Evolutionary conservation across 37 sponge, comb jelly and placozoan species (phyloP).

Genomic region (Haliclona indistincta): DNA sequence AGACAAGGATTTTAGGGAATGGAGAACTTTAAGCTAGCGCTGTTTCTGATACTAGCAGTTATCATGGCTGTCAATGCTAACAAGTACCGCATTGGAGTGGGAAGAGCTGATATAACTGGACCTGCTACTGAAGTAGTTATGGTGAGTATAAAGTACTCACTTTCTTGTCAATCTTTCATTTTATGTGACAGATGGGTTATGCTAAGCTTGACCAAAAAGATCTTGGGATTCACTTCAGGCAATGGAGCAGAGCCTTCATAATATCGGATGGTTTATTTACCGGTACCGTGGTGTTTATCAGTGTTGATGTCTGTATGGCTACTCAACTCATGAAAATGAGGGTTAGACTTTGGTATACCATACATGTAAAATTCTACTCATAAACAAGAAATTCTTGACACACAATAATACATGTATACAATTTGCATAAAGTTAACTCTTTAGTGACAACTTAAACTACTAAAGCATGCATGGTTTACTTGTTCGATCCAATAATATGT

Average conservation of each 20-base stretch:
- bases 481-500: background rate
- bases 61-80: too few relatives aligned
- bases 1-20: too few relatives aligned
- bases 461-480: background rate
- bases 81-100: conserved; percentile 63
- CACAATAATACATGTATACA: too few relatives aligned
- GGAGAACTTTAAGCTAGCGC: too few relatives aligned
- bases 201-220: conserved; percentile 48
- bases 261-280: conserved; percentile 28
- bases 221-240: conserved; percentile 65
- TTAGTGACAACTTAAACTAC: too few relatives aligned
- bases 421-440: too few relatives aligned
- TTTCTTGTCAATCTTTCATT: background rate
- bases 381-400: too few relatives aligned
- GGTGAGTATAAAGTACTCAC: conserved; percentile 6
- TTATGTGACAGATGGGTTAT: conserved; percentile 75
- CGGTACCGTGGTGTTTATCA: conserved; percentile 60
- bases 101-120: conserved; percentile 74
- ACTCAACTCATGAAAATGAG: conserved; percentile 65
- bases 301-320: conserved; percentile 66
- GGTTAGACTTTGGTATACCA: conserved; percentile 20
- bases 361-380: too few relatives aligned
- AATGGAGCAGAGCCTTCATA: conserved; percentile 69
- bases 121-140: conserved; percentile 77
- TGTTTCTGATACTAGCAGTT: too few relatives aligned